A percentile compares a stretch with the other conserved stretches of the same genome.
Evolutionary conservation across 1,140 invertebrate genomes (phyloP).

Genomic region (Acyrthosiphon pisum): DNA sequence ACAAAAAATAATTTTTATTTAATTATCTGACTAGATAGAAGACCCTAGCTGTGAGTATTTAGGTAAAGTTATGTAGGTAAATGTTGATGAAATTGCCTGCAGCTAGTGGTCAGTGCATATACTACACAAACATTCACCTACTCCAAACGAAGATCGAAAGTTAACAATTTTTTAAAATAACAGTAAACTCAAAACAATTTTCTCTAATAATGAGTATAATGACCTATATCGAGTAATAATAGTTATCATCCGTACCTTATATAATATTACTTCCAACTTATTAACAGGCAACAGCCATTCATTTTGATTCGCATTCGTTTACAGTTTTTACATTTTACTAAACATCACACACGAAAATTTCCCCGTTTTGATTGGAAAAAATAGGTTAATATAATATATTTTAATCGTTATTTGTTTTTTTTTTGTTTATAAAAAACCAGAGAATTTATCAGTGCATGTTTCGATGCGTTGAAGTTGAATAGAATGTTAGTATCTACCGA

Average conservation of each 20-base stretch:
- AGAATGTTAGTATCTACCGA: conserved; percentile 82
- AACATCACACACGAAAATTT: not conserved
- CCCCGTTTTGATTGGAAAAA: not conserved
- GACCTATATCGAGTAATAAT: not conserved
- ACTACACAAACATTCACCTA: not conserved
- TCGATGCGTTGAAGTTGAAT: conserved; percentile 86
- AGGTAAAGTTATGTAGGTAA: not conserved
- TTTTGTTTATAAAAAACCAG: conserved; percentile 66
- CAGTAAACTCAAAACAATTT: not conserved
- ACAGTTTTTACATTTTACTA: not conserved
- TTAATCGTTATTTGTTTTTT: conserved; percentile 59
- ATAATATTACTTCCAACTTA: not conserved
- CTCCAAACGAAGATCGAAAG: not conserved
- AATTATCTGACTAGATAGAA: not conserved
- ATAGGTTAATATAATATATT: not conserved
- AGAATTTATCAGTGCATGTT: conserved; percentile 87
- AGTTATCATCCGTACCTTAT: not conserved
- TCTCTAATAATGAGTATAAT: not conserved
- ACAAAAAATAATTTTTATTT: not conserved
- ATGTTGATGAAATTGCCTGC: not conserved
- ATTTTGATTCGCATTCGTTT: not conserved
- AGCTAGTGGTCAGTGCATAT: not conserved
- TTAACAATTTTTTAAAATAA: not conserved
- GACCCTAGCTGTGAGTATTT: not conserved
- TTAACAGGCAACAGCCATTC: not conserved